Evolutionary conservation across 2,797 vertebrate genomes (phyloP).

Genomic region (Enteromius viviparus): DNA sequence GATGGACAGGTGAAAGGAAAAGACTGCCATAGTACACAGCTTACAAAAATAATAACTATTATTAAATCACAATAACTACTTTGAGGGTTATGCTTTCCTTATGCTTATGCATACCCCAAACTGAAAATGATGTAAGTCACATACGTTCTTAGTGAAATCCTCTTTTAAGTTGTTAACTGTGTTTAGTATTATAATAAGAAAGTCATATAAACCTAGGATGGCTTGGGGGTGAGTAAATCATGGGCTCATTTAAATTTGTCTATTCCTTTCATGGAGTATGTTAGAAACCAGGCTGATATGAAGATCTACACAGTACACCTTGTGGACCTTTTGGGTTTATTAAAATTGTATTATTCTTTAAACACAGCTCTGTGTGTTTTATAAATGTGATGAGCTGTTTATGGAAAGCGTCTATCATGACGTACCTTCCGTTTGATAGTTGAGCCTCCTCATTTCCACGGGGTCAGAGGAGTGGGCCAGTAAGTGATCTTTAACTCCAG

Average conservation of each 20-base stretch:
- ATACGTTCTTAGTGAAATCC: too few relatives aligned
- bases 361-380: neutral
- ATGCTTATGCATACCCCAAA: too few relatives aligned
- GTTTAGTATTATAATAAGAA: too few relatives aligned
- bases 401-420: neutral
- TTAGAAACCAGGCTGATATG: neutral
- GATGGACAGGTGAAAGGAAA: neutral
- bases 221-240: too few relatives aligned
- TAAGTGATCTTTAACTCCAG: slow-evolving; percentile 88
- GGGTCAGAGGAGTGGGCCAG: slow-evolving; percentile 90
- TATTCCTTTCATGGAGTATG: neutral
- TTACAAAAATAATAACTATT: too few relatives aligned
- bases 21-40: neutral
- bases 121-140: too few relatives aligned
- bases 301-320: neutral
- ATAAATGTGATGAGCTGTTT: neutral
- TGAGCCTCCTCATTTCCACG: slow-evolving; percentile 93
- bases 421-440: slow-evolving; percentile 93
- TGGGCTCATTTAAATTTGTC: too few relatives aligned
- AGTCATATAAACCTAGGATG: too few relatives aligned
- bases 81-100: neutral
- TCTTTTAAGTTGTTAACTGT: too few relatives aligned
- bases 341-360: too few relatives aligned
- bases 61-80: too few relatives aligned
- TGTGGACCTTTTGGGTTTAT: neutral